Evolutionary conservation across 2,797 vertebrate species (phyloP).

Genomic region (Urocyon cinereoargenteus): DNA sequence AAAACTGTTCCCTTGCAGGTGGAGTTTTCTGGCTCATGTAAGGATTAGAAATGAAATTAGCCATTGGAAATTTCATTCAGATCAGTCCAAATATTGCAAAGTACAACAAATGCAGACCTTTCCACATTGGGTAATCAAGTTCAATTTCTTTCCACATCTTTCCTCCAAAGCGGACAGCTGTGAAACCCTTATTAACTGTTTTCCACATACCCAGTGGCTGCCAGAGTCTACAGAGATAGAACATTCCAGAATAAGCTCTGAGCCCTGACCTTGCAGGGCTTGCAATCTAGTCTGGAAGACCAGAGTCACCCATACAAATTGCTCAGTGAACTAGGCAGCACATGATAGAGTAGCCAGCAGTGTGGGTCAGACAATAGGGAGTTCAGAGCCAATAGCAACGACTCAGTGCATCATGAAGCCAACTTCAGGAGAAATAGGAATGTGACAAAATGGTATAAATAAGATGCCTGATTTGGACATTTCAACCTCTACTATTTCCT

Average conservation of each 20-base stretch:
- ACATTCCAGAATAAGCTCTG: not conserved
- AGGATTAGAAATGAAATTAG: slow-evolving; percentile 72
- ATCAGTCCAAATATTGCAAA: slow-evolving; percentile 58
- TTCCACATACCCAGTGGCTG: not conserved
- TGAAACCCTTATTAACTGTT: not conserved
- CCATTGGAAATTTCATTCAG: slow-evolving; percentile 78
- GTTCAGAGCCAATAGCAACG: slow-evolving; percentile 67
- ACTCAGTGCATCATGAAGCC: slow-evolving; percentile 3
- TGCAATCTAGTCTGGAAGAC: not conserved
- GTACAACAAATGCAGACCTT: slow-evolving; percentile 56
- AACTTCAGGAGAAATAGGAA: slow-evolving; percentile 73
- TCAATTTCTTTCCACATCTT: slow-evolving; percentile 61
- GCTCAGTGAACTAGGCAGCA: not conserved
- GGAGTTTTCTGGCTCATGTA: slow-evolving; percentile 69
- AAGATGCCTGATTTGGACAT: slow-evolving; percentile 73
- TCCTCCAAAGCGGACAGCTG: slow-evolving; percentile 50
- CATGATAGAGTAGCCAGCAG: slow-evolving; percentile 1
- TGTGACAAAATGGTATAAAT: slow-evolving; percentile 65
- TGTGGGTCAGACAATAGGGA: slow-evolving; percentile 55
- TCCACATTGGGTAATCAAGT: slow-evolving; percentile 61
- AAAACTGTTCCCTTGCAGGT: slow-evolving; percentile 71
- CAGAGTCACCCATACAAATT: not conserved
- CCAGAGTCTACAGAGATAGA: slow-evolving; percentile 21
- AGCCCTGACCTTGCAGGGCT: not conserved
- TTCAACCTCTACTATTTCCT: slow-evolving; percentile 69